Evolutionary conservation across 2,113 vertebrate species (phyloP).

Genomic region (Philantomba maxwellii): DNA sequence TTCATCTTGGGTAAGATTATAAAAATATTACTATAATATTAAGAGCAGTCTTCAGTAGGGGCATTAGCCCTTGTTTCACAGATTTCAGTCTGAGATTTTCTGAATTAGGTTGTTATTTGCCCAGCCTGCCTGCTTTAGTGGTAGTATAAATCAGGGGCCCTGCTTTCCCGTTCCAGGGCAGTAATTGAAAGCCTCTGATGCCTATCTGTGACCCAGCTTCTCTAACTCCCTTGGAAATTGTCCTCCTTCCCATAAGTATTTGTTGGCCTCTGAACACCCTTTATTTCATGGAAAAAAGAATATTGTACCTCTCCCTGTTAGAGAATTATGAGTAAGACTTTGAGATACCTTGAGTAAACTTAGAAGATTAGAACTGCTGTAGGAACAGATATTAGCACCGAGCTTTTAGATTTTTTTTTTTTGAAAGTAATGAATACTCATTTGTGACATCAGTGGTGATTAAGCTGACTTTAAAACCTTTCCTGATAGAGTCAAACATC

Average conservation of each 20-base stretch:
- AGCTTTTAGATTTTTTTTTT: background rate
- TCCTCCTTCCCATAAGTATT: background rate
- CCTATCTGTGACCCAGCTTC: background rate
- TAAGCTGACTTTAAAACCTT: slow-evolving; percentile 1
- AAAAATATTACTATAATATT: slow-evolving; percentile 13
- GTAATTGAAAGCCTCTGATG: background rate
- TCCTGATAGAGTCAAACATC: background rate
- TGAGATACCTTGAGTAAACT: background rate
- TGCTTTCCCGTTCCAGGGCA: background rate
- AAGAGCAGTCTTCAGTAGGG: background rate
- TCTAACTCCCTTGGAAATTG: background rate
- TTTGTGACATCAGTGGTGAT: background rate
- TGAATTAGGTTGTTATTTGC: background rate
- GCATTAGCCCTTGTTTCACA: background rate
- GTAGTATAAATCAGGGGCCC: background rate
- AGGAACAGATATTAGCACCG: background rate
- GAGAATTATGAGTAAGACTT: slow-evolving; percentile 7
- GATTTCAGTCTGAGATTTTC: background rate
- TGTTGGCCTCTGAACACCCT: background rate
- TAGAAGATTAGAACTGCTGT: background rate
- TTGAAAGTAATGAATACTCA: background rate
- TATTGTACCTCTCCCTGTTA: background rate
- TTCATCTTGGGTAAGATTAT: slow-evolving; percentile 28
- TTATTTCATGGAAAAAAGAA: background rate
- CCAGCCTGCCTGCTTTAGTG: background rate